These are phyloP conservation scores for Orbicella faveolata DNA, from an alignment of 64 coral and sea anemone genomes.

Conservation along the genomic window DNA sequence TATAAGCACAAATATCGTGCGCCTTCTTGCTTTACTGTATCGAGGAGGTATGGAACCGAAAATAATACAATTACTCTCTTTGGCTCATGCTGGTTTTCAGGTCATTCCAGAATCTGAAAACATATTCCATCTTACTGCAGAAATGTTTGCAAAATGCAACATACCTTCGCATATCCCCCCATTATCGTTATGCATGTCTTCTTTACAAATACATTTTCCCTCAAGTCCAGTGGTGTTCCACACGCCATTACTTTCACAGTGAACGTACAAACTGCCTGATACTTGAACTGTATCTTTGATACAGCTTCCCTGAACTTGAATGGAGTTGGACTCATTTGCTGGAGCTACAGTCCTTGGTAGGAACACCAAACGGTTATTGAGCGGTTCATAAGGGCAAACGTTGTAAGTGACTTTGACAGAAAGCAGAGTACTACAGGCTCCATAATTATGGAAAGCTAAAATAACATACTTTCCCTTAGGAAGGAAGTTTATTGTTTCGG, in stretches of 20 bases:
- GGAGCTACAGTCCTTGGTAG: not conserved
- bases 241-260: not conserved
- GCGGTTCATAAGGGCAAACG: not conserved
- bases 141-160: not conserved
- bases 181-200: not conserved
- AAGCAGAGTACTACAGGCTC: not conserved
- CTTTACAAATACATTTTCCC: not conserved
- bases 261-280: not conserved
- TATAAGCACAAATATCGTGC: too few relatives aligned
- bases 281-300: not conserved
- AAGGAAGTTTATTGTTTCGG: not conserved
- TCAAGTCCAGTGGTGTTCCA: constrained; percentile 6
- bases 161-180: constrained; percentile 12
- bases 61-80: too few relatives aligned
- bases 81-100: too few relatives aligned
- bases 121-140: not conserved
- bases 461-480: not conserved
- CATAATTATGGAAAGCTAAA: not conserved
- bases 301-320: not conserved
- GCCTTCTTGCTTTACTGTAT: too few relatives aligned
- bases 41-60: too few relatives aligned
- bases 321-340: not conserved
- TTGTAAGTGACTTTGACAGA: not conserved
- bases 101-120: not conserved
- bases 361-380: not conserved